Evolutionary conservation across 2,113 vertebrate species (phyloP).

Genomic region (Hirundichthys speculiger): DNA sequence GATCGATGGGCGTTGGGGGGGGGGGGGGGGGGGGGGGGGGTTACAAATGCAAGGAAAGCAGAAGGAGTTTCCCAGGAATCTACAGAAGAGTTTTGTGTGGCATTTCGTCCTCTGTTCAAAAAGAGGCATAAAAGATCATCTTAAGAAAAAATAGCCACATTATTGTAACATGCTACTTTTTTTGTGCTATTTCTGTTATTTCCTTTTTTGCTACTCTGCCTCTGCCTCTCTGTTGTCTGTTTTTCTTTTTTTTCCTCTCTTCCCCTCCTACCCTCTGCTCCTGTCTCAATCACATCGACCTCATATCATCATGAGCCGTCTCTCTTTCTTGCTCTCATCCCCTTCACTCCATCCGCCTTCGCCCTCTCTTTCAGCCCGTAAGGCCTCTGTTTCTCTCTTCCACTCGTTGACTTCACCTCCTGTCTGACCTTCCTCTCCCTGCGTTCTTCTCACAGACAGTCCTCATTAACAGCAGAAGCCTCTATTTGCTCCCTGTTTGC

Average conservation of each 20-base stretch:
- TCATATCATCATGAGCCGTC: slow-evolving; percentile 25
- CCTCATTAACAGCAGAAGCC: slow-evolving; percentile 64
- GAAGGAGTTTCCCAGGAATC: no score
- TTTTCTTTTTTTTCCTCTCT: not conserved
- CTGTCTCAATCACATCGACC: slow-evolving; percentile 27
- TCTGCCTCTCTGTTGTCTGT: not conserved
- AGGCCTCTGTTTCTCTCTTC: slow-evolving; percentile 21
- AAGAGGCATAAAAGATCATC: no score
- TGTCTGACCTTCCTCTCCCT: slow-evolving; percentile 26
- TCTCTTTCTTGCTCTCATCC: slow-evolving; percentile 27
- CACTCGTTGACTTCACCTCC: slow-evolving; percentile 11
- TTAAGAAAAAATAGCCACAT: no score
- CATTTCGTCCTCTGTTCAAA: no score
- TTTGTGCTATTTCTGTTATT: no score
- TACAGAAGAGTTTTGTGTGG: no score
- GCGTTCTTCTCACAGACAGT: slow-evolving; percentile 43
- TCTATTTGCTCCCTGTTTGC: slow-evolving; percentile 67
- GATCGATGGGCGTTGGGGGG: no score
- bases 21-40: no score
- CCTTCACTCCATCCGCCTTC: slow-evolving; percentile 39
- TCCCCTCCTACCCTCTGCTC: slow-evolving; percentile 25
- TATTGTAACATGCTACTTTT: no score
- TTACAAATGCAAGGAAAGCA: no score
- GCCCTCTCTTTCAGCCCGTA: slow-evolving; percentile 19
- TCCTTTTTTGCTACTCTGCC: not conserved